Base-by-base conservation (phyloP, 1,140 invertebrate species). In the Drosophila nasuta region DNA sequence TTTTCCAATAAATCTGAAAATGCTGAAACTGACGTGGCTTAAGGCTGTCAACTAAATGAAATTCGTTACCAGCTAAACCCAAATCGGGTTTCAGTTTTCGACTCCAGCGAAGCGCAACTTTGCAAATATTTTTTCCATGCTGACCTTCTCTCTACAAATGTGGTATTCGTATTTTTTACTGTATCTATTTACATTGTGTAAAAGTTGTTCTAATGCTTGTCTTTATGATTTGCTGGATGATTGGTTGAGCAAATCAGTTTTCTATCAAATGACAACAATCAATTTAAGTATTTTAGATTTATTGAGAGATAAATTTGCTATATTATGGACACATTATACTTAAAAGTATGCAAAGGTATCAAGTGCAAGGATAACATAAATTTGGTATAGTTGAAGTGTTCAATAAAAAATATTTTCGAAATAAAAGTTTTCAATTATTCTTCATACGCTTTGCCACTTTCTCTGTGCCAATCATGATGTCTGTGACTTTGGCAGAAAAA, bases 1-100 rank as follows among this genome's bases (percentile, higher is more conserved):
- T 45, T 76, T 62, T 58, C 60, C 76, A 79, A 88, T 87, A 87
- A 88, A 82, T 87, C 72, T 82, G 49, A 48, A 54, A 80, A 56
- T 72, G 65, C 66, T 69, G 59, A 59, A 74, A 45, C 33, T 65
- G 57, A 66, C 66, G 38, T 35, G 41, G 67, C 73, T 76, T 59
- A 65, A 33, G 45, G 57, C 66, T 69, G 65, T 56, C 51, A 75
- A 58, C 58, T 70, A 70, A 64, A 70, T 70, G 59, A 46, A 63
- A 75, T 67, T 59, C 56, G 43, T 46, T 63, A 30, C 17, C 15
- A 46, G 33, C 62, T 68, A 38, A 46, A 38, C 25, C 33, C 10
- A 57, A 38, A 43, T 69, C n/a, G 30, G 64, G 7, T 56, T 56
- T 43, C 41, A 43, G 11, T 43, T 52, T 52, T 11, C n/a, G 63